Conservation (phyloP, 2,113 vertebrate genomes). For the Rhegmatorhina hoffmannsi region DNA sequence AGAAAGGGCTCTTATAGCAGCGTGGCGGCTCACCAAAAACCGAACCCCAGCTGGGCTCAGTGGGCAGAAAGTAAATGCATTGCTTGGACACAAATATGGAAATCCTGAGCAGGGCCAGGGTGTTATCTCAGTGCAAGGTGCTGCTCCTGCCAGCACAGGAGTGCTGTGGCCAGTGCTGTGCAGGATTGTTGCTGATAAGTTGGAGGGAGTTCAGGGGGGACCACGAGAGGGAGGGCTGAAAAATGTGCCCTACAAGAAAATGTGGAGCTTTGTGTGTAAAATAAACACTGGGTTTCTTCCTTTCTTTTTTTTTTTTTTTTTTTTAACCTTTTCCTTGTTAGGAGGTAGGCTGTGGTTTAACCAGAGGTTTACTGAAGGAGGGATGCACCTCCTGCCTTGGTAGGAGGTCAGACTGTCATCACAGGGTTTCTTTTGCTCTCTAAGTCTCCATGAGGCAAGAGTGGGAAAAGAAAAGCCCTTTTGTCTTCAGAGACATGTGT, state of each 20-base stretch:
- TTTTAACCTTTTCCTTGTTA: neutral
- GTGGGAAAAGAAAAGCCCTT: neutral
- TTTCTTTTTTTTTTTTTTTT: no score
- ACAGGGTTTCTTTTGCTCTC: neutral
- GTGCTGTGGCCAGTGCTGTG: rapidly evolving
- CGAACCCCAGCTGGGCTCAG: neutral
- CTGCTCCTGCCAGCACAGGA: neutral
- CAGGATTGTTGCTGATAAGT: slow-evolving; percentile 47
- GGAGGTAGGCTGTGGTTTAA: neutral
- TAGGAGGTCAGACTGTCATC: neutral
- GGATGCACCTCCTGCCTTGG: neutral
- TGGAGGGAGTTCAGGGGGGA: slow-evolving; percentile 7
- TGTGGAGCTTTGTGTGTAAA: neutral
- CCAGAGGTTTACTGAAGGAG: neutral
- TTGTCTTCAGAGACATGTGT: neutral
- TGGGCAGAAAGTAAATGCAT: neutral
- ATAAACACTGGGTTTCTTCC: neutral
- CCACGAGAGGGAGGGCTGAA: neutral
- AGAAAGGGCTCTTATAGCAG: neutral
- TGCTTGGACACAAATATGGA: neutral
- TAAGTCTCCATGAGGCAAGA: neutral
- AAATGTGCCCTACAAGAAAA: neutral
- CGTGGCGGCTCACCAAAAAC: rapidly evolving
- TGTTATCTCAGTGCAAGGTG: neutral
- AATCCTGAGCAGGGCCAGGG: neutral